Evolutionary conservation across 2,888 invertebrate species (phyloP).

Genomic region (Capitulum mitella): DNA sequence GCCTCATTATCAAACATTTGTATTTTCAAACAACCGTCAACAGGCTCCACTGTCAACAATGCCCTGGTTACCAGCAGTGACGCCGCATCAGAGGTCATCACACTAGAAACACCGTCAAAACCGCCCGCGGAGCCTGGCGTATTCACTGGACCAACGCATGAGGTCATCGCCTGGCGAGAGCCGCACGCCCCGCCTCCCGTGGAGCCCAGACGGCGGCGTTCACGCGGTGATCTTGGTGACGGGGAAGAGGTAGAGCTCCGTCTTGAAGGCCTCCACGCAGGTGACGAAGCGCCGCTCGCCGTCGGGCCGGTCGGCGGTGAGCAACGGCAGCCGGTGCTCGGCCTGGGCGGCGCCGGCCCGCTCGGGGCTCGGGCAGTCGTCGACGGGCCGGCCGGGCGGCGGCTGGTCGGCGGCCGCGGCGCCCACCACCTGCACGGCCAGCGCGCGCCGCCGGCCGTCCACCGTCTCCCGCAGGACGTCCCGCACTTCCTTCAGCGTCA

Average conservation of each 20-base stretch:
- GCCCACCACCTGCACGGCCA: constrained; percentile 19
- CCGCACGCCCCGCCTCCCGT: too few relatives aligned
- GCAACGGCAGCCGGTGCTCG: not conserved
- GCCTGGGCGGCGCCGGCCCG: not conserved
- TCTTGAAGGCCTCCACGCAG: not conserved
- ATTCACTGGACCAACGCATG: too few relatives aligned
- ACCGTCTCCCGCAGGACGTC: not conserved
- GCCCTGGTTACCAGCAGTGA: too few relatives aligned
- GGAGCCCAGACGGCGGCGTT: too few relatives aligned
- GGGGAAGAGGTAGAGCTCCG: constrained; percentile 6
- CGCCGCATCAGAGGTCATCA: too few relatives aligned
- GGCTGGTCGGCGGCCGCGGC: not conserved
- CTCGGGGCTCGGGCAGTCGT: not conserved
- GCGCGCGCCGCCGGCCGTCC: not conserved
- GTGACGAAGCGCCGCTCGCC: not conserved
- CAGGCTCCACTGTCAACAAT: too few relatives aligned
- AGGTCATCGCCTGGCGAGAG: too few relatives aligned
- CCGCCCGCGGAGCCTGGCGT: too few relatives aligned
- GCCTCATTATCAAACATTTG: too few relatives aligned
- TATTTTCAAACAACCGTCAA: too few relatives aligned
- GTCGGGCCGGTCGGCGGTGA: not conserved
- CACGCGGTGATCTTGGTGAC: constrained; percentile 11
- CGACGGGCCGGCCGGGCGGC: not conserved
- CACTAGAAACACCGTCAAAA: too few relatives aligned
- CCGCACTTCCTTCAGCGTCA: constrained; percentile 3